A percentile compares a stretch with the other conserved stretches of the same genome.
Conservation (phyloP, 2,888 invertebrate genomes). For the Sarcophaga rosellei region DNA sequence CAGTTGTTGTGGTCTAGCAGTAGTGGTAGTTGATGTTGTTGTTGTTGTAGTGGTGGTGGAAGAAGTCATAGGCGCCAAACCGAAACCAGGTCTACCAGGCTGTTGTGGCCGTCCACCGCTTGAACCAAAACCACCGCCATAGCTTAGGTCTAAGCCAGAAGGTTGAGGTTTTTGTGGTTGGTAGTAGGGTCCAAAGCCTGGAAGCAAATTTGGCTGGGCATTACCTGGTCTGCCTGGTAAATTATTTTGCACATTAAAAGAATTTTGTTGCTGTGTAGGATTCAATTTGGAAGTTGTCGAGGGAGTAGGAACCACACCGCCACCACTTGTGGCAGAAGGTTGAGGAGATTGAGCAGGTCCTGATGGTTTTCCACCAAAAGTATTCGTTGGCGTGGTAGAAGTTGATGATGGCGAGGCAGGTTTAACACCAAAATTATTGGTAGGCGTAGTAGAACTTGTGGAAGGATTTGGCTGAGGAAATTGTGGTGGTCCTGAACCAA, state of each 20-base stretch:
- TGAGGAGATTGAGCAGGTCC: conserved; percentile 46
- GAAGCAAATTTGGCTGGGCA: conserved; percentile 71
- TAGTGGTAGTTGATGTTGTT: conserved; percentile 71
- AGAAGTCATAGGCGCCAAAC: conserved; percentile 72
- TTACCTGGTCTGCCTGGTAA: conserved; percentile 45
- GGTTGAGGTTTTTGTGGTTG: conserved; percentile 77
- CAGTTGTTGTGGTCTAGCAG: conserved; percentile 66
- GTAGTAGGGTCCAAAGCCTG: conserved; percentile 75
- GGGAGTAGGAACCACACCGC: conserved; percentile 1
- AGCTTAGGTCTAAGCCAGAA: conserved; percentile 77
- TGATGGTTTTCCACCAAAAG: conserved; percentile 3
- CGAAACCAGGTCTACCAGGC: conserved; percentile 72
- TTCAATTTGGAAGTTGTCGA: conserved; percentile 39
- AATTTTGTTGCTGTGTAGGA: conserved; percentile 42
- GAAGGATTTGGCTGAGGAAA: conserved; percentile 51
- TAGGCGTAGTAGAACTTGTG: not conserved
- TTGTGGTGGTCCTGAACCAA: conserved; percentile 71
- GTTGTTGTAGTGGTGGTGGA: conserved; percentile 68
- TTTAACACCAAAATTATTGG: not conserved
- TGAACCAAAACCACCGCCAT: conserved; percentile 71
- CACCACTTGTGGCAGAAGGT: conserved; percentile 42
- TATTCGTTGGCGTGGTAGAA: not conserved
- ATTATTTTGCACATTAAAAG: conserved; percentile 39
- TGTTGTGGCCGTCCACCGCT: conserved; percentile 66
- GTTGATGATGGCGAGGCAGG: not conserved